Base-by-base conservation (phyloP, 64 coral and sea anemone genomes). In the Montipora efflorescens region DNA sequence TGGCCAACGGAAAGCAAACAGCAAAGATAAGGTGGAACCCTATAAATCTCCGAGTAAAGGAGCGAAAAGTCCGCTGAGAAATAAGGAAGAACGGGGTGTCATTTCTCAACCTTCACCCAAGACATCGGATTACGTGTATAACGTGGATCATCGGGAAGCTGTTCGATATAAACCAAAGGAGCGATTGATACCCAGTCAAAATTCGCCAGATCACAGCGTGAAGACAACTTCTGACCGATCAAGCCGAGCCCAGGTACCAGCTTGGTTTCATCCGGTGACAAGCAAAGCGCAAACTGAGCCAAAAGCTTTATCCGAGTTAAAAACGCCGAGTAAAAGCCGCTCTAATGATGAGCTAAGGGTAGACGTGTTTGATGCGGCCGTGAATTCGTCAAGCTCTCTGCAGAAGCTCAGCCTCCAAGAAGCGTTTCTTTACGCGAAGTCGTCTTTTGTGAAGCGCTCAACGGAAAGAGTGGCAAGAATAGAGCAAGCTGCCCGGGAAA, bases 401-500 rank as follows among this genome's bases (percentile, higher is more conserved):
- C 84, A 94, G 57, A 96, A 96, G 22, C 89, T 99, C 0, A 79
- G 88, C 43, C 89, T 99, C 4, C 98, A 99, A 81, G 98, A 99
- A 45, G 98, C 98, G 1, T 99, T 99, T 78, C 61, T 92, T 19
- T 94, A 94, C 22, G 95, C 95, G 8, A 96, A 94, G 21, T 89
- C 92, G 47, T 80, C 83, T 0, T 99, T 99, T 93, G 84, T 89
- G 14, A 92, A 67, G 89, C 92, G 93, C 64, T 99, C 98, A 50
- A 79, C 72, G 19, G 98, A 93, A 2, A 90, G 98, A 53, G 69
- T 99, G 7, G 72, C 79, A 43, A 94, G 84, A 48, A 91, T 96
- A 0, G 92, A 94, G 8, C 25, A 95, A 19, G 75, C 45, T 50
- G 94, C 93, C 14, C 90, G 74, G 6, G 95, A 99, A 57, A 88